Evolutionary conservation across 1,140 invertebrate genomes (phyloP).

Genomic region (Idris sp.): DNA sequence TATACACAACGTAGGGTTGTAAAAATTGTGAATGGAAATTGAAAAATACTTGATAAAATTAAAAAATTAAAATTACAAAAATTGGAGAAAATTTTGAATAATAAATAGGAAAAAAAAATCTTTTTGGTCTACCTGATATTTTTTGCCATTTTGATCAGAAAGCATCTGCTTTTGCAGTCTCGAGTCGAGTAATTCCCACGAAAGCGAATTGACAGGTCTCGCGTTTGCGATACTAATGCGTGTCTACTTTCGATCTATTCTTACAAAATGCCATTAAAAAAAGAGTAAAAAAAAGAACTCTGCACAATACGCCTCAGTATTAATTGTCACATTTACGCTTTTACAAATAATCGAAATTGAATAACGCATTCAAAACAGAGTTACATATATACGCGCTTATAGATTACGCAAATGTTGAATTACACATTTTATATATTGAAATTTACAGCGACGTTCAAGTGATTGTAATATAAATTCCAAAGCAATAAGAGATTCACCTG

Average conservation of each 20-base stretch:
- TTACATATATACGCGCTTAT: slow-evolving; percentile 13
- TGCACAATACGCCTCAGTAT: slow-evolving; percentile 7
- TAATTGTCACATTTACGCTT: slow-evolving; percentile 36
- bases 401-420: slow-evolving; percentile 12
- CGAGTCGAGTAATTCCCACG: slow-evolving; percentile 36
- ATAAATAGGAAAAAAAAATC: too few species aligned
- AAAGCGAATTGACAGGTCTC: slow-evolving; percentile 28
- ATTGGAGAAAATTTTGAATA: too few species aligned
- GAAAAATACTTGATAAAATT: too few species aligned
- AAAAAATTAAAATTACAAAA: too few species aligned
- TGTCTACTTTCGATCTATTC: slow-evolving; percentile 33
- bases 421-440: slow-evolving; percentile 5
- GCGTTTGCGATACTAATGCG: slow-evolving; percentile 24
- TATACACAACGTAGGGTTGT: too few species aligned
- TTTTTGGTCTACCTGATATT: too few species aligned
- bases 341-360: slow-evolving; percentile 14
- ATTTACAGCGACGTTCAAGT: not conserved
- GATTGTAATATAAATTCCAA: too few species aligned
- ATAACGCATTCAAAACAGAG: slow-evolving; percentile 8
- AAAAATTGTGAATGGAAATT: too few species aligned
- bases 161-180: slow-evolving; percentile 37
- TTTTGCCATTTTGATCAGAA: too few species aligned
- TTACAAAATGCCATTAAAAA: slow-evolving; percentile 37
- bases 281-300: too few species aligned
- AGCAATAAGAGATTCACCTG: too few species aligned